Conservation (phyloP, 2,113 vertebrate genomes). For the Colinus virginianus region DNA sequence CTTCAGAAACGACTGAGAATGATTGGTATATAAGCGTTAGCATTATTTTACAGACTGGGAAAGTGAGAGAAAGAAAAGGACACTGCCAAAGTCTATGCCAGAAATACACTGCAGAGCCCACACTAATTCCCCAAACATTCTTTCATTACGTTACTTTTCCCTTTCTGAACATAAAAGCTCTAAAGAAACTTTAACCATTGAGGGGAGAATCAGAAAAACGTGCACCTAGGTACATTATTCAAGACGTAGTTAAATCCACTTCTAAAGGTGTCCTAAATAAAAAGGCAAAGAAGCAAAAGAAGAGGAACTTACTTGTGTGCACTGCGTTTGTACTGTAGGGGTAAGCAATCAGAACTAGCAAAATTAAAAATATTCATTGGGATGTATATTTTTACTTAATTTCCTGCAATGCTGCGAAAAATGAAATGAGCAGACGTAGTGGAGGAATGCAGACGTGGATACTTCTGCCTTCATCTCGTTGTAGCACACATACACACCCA, state of each 20-base stretch:
- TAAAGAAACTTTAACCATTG: constrained; percentile 37
- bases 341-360: constrained; percentile 35
- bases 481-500: constrained; percentile 56
- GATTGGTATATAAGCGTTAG: not conserved
- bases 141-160: not conserved
- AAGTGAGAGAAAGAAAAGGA: constrained; percentile 33
- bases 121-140: constrained; percentile 38
- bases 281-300: constrained; percentile 13
- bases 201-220: not conserved
- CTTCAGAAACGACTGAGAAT: not conserved
- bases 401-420: constrained; percentile 73
- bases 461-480: constrained; percentile 68
- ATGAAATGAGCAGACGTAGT: constrained; percentile 53
- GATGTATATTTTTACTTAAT: constrained; percentile 64
- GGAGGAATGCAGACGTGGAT: constrained; percentile 62
- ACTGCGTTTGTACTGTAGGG: not conserved
- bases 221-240: not conserved
- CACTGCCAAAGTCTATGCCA: constrained; percentile 21
- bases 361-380: constrained; percentile 32
- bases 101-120: constrained; percentile 24
- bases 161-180: constrained; percentile 30
- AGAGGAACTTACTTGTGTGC: not conserved
- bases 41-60: constrained; percentile 36
- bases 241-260: not conserved
- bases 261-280: not conserved